phyloP scores from a whole-genome alignment of 1,140 invertebrate species.

The Sitophilus oryzae region DNA sequence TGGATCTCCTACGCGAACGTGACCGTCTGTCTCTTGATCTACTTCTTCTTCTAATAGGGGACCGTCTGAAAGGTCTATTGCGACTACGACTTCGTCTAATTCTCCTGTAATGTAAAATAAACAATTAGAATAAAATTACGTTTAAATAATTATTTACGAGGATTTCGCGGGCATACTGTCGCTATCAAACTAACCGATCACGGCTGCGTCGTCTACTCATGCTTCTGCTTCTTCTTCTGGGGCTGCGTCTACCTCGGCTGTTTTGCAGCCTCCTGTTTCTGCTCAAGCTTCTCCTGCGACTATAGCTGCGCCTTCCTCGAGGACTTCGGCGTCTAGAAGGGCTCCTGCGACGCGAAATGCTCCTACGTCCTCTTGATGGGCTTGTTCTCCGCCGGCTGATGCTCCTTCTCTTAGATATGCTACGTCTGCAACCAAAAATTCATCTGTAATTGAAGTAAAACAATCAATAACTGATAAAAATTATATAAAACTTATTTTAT shows the following conservation, averaged over 20 bases:
- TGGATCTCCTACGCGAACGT: constrained; percentile 34
- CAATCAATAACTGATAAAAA: constrained; percentile 10
- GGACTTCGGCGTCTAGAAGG: constrained; percentile 33
- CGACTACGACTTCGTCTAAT: constrained; percentile 35
- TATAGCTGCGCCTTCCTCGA: constrained; percentile 32
- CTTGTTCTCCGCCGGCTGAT: constrained; percentile 32
- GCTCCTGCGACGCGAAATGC: constrained; percentile 30
- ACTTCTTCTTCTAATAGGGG: constrained; percentile 28
- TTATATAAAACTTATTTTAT: no score
- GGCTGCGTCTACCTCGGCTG: constrained; percentile 27
- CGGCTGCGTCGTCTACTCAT: constrained; percentile 43
- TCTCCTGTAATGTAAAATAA: constrained; percentile 26
- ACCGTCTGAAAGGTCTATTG: constrained; percentile 31
- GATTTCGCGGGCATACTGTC: no score
- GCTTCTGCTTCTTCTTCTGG: constrained; percentile 20
- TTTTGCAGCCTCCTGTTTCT: constrained; percentile 18
- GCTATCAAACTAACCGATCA: constrained; percentile 36
- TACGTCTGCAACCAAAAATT: constrained; percentile 34
- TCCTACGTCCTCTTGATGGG: constrained; percentile 29
- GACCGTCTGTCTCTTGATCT: constrained; percentile 36
- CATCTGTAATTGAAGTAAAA: constrained; percentile 33
- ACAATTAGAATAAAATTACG: constrained; percentile 1
- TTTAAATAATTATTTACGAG: no score
- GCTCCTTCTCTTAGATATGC: constrained; percentile 30
- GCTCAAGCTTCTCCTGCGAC: constrained; percentile 28